phyloP scores from a whole-genome alignment of 2,113 vertebrate species.

The Cryptomyrus ogoouensis region DNA sequence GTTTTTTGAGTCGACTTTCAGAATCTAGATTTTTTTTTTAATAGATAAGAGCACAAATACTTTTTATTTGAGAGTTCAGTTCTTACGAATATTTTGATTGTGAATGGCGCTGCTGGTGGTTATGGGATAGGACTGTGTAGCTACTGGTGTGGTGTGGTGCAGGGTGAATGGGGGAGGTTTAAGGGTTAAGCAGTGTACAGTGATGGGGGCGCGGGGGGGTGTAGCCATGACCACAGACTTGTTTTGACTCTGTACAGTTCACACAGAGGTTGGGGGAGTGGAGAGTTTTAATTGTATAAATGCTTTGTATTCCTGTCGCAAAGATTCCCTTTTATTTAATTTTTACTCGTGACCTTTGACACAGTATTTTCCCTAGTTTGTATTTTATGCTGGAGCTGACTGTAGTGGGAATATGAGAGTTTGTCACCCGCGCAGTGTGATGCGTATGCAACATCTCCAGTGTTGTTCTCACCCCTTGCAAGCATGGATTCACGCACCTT shows the following conservation, averaged over 20 bases:
- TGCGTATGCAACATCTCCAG: not conserved
- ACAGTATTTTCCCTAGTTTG: not conserved
- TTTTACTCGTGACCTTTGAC: slow-evolving; percentile 2
- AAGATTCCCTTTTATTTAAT: slow-evolving; percentile 18
- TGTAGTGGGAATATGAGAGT: not conserved
- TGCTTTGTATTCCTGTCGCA: not conserved
- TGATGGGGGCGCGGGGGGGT: not conserved
- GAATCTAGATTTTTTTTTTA: slow-evolving; percentile 1
- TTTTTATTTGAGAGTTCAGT: not conserved
- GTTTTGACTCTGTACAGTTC: not conserved
- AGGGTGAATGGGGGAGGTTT: not conserved
- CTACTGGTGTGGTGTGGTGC: not conserved
- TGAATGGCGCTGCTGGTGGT: not conserved
- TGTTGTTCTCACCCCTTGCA: not conserved
- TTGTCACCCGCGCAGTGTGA: not conserved
- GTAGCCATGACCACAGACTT: not conserved
- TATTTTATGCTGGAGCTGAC: not conserved
- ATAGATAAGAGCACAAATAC: slow-evolving; percentile 8
- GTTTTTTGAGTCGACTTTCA: slow-evolving; percentile 6
- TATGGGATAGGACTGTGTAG: not conserved
- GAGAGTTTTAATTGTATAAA: slow-evolving; percentile 11
- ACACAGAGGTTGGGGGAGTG: not conserved
- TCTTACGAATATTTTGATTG: not conserved
- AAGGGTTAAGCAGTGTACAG: not conserved
- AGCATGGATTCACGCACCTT: not conserved